phyloP scores from a whole-genome alignment of 2,113 vertebrate species.

The Coracopsis vasa region DNA sequence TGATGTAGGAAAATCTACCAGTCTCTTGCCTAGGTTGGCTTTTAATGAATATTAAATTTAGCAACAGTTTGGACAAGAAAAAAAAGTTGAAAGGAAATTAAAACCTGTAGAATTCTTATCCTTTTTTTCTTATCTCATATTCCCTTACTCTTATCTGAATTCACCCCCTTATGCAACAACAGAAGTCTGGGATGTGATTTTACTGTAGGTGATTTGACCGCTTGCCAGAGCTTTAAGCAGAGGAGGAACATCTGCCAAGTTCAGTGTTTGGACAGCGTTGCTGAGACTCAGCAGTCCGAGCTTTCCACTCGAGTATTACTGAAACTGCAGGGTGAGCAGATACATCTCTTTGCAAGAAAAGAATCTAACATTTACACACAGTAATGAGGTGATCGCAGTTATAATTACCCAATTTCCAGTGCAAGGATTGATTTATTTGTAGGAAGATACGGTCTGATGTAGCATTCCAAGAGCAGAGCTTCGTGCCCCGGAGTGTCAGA shows the following conservation, averaged over 20 bases:
- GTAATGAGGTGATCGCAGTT: not conserved
- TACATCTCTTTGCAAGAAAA: not conserved
- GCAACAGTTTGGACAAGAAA: slow-evolving; percentile 31
- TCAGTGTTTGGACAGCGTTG: not conserved
- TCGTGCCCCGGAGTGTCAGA: not conserved
- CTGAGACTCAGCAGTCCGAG: not conserved
- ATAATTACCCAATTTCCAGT: not conserved
- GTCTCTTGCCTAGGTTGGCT: not conserved
- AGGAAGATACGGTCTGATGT: not conserved
- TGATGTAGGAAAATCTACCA: not conserved
- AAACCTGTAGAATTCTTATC: slow-evolving; percentile 71
- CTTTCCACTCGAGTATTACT: not conserved
- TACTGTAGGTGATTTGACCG: not conserved
- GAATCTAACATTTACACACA: not conserved
- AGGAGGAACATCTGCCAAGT: not conserved
- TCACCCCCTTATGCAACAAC: slow-evolving; percentile 10
- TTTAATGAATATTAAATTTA: slow-evolving; percentile 70
- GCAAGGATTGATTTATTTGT: not conserved
- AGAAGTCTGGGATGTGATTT: slow-evolving; percentile 16
- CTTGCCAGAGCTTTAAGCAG: not conserved
- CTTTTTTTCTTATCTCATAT: slow-evolving; percentile 57
- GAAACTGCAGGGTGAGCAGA: not conserved
- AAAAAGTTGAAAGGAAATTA: slow-evolving; percentile 71
- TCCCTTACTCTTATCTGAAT: slow-evolving; percentile 53
- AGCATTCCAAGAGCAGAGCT: not conserved